These are phyloP conservation scores for Craseonycteris thonglongyai DNA, from an alignment of 2,113 vertebrate species.

Conservation along the genomic window DNA sequence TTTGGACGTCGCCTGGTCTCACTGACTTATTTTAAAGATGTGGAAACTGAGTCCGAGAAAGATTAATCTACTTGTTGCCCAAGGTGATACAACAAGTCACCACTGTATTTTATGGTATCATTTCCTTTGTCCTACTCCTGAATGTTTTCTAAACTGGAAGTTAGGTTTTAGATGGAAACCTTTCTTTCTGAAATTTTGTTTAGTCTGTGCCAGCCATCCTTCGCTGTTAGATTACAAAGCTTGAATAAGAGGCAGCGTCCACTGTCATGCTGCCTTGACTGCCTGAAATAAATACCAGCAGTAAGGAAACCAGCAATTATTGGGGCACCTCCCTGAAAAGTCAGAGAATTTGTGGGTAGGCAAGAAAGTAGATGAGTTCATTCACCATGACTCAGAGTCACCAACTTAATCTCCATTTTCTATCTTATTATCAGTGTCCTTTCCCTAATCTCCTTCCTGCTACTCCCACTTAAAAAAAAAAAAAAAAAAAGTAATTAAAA, in stretches of 20 bases:
- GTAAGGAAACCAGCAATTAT: no score
- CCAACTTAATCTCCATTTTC: not conserved
- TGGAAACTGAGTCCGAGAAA: not conserved
- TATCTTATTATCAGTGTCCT: not conserved
- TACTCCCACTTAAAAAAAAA: not conserved
- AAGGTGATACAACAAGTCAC: not conserved
- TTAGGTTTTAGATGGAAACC: not conserved
- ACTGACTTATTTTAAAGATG: not conserved
- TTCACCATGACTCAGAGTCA: not conserved
- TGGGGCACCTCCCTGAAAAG: not conserved
- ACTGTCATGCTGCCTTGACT: not conserved
- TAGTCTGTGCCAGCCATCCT: accelerated
- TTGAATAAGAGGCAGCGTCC: not conserved
- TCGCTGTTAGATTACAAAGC: not conserved
- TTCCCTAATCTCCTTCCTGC: not conserved
- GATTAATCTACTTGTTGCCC: not conserved
- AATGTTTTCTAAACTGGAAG: not conserved
- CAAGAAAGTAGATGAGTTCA: not conserved
- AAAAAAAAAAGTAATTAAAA: not conserved
- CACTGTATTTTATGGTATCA: not conserved
- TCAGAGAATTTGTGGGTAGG: not conserved
- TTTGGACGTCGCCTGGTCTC: not conserved
- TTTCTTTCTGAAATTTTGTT: not conserved
- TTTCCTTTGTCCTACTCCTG: not conserved
- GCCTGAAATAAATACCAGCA: not conserved